phyloP scores from a whole-genome alignment of 1,140 invertebrate species.

The Andrena cerasifolii region DNA sequence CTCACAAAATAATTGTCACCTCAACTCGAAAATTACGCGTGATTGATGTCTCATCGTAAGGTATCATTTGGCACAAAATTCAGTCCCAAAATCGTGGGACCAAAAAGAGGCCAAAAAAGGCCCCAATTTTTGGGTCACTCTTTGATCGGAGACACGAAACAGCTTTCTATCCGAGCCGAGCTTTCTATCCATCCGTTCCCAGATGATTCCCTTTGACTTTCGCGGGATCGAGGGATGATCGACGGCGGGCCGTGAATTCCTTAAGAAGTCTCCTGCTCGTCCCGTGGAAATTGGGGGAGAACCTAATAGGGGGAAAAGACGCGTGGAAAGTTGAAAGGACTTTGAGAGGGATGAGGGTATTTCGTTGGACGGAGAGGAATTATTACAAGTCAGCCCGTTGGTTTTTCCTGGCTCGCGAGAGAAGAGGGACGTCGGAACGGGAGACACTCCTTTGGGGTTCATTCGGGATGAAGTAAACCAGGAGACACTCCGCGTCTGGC shows the following conservation, averaged over 20 bases:
- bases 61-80: no score
- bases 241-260: no score
- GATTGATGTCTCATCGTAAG: no score
- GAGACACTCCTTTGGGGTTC: conserved; percentile 26
- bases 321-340: conserved; percentile 29
- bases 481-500: background rate
- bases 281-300: background rate
- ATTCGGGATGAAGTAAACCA: conserved; percentile 44
- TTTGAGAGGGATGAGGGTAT: background rate
- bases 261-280: no score
- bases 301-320: conserved; percentile 20
- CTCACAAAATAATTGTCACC: no score
- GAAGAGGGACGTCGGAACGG: background rate
- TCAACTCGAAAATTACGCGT: no score
- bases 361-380: conserved; percentile 6
- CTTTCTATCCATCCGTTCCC: no score
- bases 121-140: no score
- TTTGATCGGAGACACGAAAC: background rate
- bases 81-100: no score
- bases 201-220: no score
- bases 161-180: background rate
- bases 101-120: no score
- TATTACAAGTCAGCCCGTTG: conserved; percentile 4
- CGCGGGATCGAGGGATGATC: no score
- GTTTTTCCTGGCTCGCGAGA: background rate